phyloP scores from a whole-genome alignment of 2,888 invertebrate species.

The Germaria angustata region DNA sequence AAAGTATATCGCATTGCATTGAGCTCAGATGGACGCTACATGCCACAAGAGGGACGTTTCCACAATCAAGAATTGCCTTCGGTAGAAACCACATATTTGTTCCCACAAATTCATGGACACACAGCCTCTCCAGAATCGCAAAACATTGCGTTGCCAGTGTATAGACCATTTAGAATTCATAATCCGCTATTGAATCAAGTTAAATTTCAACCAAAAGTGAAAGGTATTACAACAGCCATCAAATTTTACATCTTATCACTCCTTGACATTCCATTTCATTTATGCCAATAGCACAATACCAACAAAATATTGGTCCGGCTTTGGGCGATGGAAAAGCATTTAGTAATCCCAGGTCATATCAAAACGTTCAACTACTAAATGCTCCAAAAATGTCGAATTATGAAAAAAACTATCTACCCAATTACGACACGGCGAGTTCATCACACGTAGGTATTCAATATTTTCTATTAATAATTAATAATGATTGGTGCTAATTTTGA shows the following conservation, averaged over 20 bases:
- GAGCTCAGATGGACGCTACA: constrained; percentile 82
- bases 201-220: constrained; percentile 75
- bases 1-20: constrained; percentile 80
- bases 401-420: constrained; percentile 71
- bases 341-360: constrained; percentile 74
- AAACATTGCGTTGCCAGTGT: constrained; percentile 74
- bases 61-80: constrained; percentile 78
- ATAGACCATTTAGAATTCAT: constrained; percentile 75
- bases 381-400: constrained; percentile 40
- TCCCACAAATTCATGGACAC: constrained; percentile 79
- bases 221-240: constrained; percentile 72
- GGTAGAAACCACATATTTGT: constrained; percentile 83
- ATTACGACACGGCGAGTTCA: constrained; percentile 70
- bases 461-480: not conserved
- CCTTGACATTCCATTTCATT: not conserved
- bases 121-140: constrained; percentile 68
- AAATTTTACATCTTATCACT: no score
- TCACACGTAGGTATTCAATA: constrained; percentile 71
- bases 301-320: constrained; percentile 70
- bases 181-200: constrained; percentile 76
- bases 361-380: constrained; percentile 75
- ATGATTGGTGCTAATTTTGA: constrained; percentile 32
- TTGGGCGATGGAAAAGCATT: constrained; percentile 35
- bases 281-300: constrained; percentile 69
- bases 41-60: constrained; percentile 81